These are phyloP conservation scores for Cynoglossus semilaevis DNA, from an alignment of 2,113 vertebrate species.

Conservation along the genomic window DNA sequence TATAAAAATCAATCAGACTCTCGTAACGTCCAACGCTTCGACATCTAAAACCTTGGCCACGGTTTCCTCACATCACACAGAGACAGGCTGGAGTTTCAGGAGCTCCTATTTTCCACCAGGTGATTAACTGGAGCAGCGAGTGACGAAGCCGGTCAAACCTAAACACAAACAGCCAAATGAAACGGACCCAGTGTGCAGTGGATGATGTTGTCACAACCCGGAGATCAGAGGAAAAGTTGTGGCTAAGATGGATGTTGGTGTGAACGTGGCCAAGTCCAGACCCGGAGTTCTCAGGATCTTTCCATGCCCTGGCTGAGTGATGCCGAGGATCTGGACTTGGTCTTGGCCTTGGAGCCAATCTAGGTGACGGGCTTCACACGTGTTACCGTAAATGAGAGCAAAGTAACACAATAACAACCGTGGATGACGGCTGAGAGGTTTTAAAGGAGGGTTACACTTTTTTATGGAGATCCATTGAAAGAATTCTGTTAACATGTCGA, in stretches of 20 bases:
- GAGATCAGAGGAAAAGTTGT: constrained; percentile 25
- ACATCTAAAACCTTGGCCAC: constrained; percentile 26
- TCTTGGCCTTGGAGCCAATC: constrained; percentile 12
- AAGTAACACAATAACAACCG: no score
- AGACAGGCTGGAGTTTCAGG: not conserved
- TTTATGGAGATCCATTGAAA: no score
- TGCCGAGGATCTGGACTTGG: constrained; percentile 23
- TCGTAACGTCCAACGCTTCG: constrained; percentile 32
- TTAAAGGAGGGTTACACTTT: no score
- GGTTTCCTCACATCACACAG: constrained; percentile 13
- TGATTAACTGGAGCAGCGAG: constrained; percentile 9
- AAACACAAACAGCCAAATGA: constrained; percentile 35
- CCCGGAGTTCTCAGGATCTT: constrained; percentile 19
- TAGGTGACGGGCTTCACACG: constrained; percentile 8
- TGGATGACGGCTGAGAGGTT: no score
- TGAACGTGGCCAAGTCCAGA: constrained; percentile 17
- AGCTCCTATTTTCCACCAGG: not conserved
- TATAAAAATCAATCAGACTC: constrained; percentile 47
- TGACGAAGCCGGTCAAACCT: constrained; percentile 10
- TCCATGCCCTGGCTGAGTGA: constrained; percentile 27
- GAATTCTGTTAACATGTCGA: no score
- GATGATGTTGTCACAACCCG: constrained; percentile 22
- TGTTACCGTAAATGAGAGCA: constrained; percentile 3
- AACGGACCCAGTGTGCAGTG: constrained; percentile 13
- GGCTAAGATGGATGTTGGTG: constrained; percentile 44